Evolutionary conservation across 1,140 invertebrate genomes (phyloP).

Genomic region (Orussus abietinus): DNA sequence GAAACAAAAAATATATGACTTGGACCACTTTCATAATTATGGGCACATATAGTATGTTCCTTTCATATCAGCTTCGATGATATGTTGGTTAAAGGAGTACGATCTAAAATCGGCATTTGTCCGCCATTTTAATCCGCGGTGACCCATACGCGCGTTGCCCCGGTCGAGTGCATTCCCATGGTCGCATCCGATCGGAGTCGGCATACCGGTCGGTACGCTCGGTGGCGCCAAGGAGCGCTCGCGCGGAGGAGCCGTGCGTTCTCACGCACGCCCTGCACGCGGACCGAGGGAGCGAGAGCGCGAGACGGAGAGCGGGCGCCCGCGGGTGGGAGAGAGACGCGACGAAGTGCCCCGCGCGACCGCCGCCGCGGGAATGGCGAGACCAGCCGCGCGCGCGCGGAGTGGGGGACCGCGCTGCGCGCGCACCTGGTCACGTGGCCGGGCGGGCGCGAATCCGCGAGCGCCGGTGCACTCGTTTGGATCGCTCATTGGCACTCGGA

Average conservation of each 20-base stretch:
- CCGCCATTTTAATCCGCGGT: too few relatives aligned
- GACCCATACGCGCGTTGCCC: too few relatives aligned
- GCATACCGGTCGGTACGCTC: too few relatives aligned
- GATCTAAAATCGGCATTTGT: too few relatives aligned
- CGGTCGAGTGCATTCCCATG: too few relatives aligned
- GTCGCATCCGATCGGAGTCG: too few relatives aligned
- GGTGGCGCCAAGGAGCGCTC: constrained; percentile 25
- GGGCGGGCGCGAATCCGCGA: not conserved
- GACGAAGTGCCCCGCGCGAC: constrained; percentile 26
- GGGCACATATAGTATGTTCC: too few relatives aligned
- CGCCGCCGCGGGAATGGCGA: constrained; percentile 22
- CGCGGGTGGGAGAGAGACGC: constrained; percentile 12
- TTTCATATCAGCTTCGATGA: too few relatives aligned
- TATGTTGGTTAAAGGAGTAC: too few relatives aligned
- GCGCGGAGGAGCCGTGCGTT: constrained; percentile 26
- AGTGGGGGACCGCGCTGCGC: not conserved
- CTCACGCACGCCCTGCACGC: too few relatives aligned
- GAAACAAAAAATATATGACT: too few relatives aligned
- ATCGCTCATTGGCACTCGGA: constrained; percentile 12
- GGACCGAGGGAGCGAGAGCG: not conserved
- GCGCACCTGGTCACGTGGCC: constrained; percentile 1
- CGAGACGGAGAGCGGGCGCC: constrained; percentile 3
- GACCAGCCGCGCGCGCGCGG: constrained; percentile 19
- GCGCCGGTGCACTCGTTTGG: constrained; percentile 23
- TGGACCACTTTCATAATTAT: too few relatives aligned